These are phyloP conservation scores for Oligia fasciuncula DNA, from an alignment of 2,888 invertebrate species.

Conservation along the genomic window DNA sequence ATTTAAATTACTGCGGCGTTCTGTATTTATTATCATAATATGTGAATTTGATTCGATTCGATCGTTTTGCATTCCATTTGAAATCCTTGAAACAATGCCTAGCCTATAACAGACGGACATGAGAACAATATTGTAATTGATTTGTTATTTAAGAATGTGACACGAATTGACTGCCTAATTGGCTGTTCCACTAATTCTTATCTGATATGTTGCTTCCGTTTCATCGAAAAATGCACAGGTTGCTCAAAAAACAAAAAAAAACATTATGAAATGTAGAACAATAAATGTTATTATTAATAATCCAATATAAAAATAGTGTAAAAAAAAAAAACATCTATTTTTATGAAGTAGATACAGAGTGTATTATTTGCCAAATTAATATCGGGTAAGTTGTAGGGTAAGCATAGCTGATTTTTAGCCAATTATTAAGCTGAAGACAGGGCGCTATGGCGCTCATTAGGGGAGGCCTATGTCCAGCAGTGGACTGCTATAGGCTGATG, in stretches of 20 bases:
- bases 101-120: not conserved
- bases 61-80: slow-evolving; percentile 29
- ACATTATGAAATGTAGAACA: not conserved
- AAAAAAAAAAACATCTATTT: not conserved
- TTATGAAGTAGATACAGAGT: not conserved
- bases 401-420: not conserved
- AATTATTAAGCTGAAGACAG: too few relatives aligned
- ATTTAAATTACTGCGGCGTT: slow-evolving; percentile 22
- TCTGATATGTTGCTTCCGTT: slow-evolving; percentile 37
- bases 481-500: too few relatives aligned
- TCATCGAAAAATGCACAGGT: not conserved
- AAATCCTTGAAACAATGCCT: slow-evolving; percentile 27
- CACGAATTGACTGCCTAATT: slow-evolving; percentile 34
- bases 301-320: not conserved
- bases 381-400: not conserved
- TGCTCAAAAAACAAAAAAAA: not conserved
- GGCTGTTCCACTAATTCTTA: slow-evolving; percentile 31
- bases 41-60: slow-evolving; percentile 5
- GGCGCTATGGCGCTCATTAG: too few relatives aligned
- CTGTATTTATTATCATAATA: slow-evolving; percentile 11
- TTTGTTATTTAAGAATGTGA: slow-evolving; percentile 21
- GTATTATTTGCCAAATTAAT: not conserved
- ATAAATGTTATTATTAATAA: not conserved
- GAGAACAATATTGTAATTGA: not conserved
- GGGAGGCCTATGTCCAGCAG: too few relatives aligned